Evolutionary conservation across 2,797 vertebrate species (phyloP).

Genomic region (Microcaecilia unicolor): DNA sequence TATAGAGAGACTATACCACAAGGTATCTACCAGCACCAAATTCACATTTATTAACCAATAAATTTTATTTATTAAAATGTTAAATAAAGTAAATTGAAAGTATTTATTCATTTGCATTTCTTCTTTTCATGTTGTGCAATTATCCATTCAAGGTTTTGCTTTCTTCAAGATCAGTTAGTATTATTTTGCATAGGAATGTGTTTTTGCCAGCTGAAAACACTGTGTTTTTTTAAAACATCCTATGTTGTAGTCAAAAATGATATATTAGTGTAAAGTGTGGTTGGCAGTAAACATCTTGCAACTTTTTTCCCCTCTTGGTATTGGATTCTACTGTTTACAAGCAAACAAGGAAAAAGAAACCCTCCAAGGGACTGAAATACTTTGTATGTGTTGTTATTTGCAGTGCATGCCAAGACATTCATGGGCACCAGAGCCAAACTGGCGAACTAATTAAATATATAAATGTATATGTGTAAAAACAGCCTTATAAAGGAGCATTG

Average conservation of each 20-base stretch:
- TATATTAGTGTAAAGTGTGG: too few species aligned
- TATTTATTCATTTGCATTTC: too few species aligned
- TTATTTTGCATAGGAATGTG: background rate
- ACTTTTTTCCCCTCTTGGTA: conserved; percentile 4
- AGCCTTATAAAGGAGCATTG: conserved; percentile 63
- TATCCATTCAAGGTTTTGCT: too few species aligned
- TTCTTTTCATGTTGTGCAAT: too few species aligned
- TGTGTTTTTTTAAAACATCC: background rate
- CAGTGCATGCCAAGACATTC: conserved; percentile 69
- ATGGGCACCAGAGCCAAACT: conserved; percentile 61
- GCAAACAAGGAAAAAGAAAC: conserved; percentile 8
- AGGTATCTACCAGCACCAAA: too few species aligned
- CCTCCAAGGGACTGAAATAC: conserved; percentile 54
- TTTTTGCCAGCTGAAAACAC: background rate
- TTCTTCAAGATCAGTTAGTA: too few species aligned
- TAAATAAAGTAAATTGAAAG: too few species aligned
- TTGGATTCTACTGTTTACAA: conserved; percentile 21
- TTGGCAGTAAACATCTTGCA: conserved; percentile 5
- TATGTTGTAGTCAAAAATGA: background rate
- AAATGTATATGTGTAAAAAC: conserved; percentile 66
- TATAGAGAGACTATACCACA: too few species aligned
- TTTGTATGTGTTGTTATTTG: conserved; percentile 64
- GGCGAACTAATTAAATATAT: conserved; percentile 62
- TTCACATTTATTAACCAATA: too few species aligned
- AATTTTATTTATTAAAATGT: too few species aligned